Evolutionary conservation across 37 sponge, comb jelly and placozoan genomes (phyloP).

Genomic region (Geodia barretti): DNA sequence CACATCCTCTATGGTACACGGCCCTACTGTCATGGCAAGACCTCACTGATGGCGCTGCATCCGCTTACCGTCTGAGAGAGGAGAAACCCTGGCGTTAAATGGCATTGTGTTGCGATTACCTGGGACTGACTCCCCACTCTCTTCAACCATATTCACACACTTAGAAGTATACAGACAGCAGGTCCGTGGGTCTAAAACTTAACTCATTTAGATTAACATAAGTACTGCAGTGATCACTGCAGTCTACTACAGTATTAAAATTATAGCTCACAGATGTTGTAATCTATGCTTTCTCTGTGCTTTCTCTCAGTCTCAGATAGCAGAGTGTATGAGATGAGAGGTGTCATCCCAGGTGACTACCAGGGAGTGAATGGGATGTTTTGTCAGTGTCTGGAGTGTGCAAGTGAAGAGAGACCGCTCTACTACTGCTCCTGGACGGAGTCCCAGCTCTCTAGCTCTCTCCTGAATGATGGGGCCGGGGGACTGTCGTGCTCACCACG

Average conservation of each 20-base stretch:
- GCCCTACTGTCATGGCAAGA: conserved; percentile 73
- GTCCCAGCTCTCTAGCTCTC: conserved; percentile 64
- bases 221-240: too few relatives aligned
- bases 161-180: conserved; percentile 49
- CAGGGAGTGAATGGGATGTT: conserved; percentile 28
- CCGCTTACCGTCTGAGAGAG: conserved; percentile 37
- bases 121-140: conserved; percentile 67
- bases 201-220: too few relatives aligned
- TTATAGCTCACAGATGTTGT: background rate
- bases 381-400: conserved; percentile 1
- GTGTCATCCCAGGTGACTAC: conserved; percentile 43
- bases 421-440: conserved; percentile 71
- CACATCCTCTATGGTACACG: conserved; percentile 66
- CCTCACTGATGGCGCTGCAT: conserved; percentile 61
- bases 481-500: conserved; percentile 79
- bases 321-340: conserved; percentile 21
- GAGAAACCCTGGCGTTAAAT: conserved; percentile 14
- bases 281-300: background rate
- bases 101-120: conserved; percentile 51
- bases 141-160: conserved; percentile 38
- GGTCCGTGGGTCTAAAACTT: background rate
- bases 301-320: conserved; percentile 1
- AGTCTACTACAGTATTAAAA: too few relatives aligned
- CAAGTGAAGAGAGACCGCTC: conserved; percentile 37
- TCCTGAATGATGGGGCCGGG: conserved; percentile 67